Percentiles rank a stretch among this genome's conserved stretches.
Conservation (phyloP, 2,113 vertebrate species). For the Sinosuthora webbiana region DNA sequence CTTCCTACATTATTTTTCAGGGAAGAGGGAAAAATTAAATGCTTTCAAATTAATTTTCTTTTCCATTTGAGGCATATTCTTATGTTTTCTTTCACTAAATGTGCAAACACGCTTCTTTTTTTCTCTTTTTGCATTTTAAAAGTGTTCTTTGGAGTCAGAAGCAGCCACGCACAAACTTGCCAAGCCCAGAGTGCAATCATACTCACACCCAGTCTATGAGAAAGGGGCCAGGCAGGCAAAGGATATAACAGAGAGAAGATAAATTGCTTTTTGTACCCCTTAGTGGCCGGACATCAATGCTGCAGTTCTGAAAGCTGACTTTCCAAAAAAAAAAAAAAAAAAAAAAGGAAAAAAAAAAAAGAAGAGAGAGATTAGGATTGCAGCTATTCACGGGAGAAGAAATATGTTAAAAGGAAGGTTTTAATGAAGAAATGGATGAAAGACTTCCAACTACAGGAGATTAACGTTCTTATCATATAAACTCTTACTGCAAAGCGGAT, state of each 20-base stretch:
- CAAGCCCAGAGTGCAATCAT: not conserved
- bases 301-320: conserved; percentile 8
- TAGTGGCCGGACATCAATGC: not conserved
- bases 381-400: not conserved
- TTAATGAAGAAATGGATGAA: conserved; percentile 38
- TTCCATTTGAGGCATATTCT: not conserved
- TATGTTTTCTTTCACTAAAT: not conserved
- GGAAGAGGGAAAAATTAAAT: not conserved
- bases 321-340: not conserved
- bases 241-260: not conserved
- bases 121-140: not conserved
- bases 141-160: not conserved
- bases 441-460: not conserved
- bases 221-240: not conserved
- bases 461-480: not conserved
- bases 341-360: not conserved
- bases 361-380: not conserved
- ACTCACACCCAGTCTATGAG: accelerated
- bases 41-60: not conserved
- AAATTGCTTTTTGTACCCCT: conserved; percentile 5
- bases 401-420: not conserved
- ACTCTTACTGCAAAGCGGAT: not conserved
- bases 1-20: not conserved
- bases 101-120: not conserved
- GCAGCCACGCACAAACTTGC: not conserved